These are phyloP conservation scores for Rhinopomastus cyanomelas DNA, from an alignment of 2,113 vertebrate genomes.

Conservation along the genomic window DNA sequence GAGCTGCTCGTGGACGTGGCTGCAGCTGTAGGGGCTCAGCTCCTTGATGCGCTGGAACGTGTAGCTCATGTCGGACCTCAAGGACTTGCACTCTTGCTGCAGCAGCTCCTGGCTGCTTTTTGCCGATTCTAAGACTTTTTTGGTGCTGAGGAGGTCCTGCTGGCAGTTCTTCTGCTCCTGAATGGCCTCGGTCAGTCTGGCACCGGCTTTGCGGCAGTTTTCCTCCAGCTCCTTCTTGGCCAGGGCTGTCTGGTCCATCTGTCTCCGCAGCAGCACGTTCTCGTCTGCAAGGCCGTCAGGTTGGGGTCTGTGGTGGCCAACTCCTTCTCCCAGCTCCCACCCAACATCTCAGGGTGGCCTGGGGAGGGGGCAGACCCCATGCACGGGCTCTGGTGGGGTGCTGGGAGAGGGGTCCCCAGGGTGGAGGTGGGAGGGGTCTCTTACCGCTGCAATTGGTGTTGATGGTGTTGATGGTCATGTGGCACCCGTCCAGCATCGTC, in stretches of 20 bases:
- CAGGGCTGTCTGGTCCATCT: slow-evolving; percentile 32
- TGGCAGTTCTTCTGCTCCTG: slow-evolving; percentile 42
- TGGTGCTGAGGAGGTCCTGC: background rate
- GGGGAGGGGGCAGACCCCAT: background rate
- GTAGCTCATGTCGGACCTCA: rapidly evolving
- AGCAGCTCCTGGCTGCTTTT: background rate
- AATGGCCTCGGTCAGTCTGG: background rate
- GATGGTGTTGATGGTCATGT: background rate
- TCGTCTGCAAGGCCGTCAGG: background rate
- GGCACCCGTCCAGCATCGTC: background rate
- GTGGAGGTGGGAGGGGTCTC: background rate
- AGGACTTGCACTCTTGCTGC: rapidly evolving
- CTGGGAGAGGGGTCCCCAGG: too few species aligned
- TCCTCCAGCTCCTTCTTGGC: slow-evolving; percentile 49
- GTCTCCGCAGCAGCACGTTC: slow-evolving; percentile 68
- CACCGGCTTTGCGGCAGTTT: rapidly evolving
- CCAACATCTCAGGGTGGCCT: rapidly evolving
- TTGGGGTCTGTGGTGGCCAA: background rate
- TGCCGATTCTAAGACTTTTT: rapidly evolving
- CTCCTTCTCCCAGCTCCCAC: too few species aligned
- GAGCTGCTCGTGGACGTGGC: rapidly evolving
- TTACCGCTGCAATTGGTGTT: background rate
- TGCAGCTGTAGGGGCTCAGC: background rate
- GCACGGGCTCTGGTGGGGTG: background rate
- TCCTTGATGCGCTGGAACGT: background rate